Evolutionary conservation across 2,888 invertebrate genomes (phyloP).

Genomic region (Nephrotoma flavescens): DNA sequence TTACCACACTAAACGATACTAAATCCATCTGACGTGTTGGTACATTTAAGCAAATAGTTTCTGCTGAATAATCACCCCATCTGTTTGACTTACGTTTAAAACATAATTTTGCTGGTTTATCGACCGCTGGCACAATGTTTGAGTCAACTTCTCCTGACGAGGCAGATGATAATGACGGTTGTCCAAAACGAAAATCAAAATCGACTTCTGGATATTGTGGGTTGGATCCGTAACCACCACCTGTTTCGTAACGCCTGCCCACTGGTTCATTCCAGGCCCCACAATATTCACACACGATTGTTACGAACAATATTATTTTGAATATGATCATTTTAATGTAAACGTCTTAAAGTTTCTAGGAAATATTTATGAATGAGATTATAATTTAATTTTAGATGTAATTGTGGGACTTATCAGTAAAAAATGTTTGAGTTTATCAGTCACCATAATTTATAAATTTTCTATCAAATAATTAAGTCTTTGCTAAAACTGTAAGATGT

Average conservation of each 20-base stretch:
- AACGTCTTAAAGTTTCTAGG: neutral
- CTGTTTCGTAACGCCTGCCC: neutral
- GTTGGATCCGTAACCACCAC: neutral
- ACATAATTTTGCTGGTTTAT: neutral
- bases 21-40: neutral
- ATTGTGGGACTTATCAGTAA: neutral
- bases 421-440: neutral
- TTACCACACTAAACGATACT: neutral
- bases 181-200: neutral
- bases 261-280: neutral
- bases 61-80: neutral
- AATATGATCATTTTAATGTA: neutral
- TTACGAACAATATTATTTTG: neutral
- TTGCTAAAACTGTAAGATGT: too few relatives aligned
- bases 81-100: neutral
- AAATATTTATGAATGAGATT: neutral
- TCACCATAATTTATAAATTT: too few relatives aligned
- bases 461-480: too few relatives aligned
- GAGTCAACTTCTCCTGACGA: neutral
- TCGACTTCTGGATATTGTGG: neutral
- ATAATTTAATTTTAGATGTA: neutral
- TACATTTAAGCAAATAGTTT: neutral
- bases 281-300: neutral
- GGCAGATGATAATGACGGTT: too few relatives aligned
- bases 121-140: neutral